A percentile compares a stretch with the other conserved stretches of the same genome.
These are phyloP conservation scores for Apis laboriosa DNA, from an alignment of 1,140 invertebrate species.

Conservation along the genomic window DNA sequence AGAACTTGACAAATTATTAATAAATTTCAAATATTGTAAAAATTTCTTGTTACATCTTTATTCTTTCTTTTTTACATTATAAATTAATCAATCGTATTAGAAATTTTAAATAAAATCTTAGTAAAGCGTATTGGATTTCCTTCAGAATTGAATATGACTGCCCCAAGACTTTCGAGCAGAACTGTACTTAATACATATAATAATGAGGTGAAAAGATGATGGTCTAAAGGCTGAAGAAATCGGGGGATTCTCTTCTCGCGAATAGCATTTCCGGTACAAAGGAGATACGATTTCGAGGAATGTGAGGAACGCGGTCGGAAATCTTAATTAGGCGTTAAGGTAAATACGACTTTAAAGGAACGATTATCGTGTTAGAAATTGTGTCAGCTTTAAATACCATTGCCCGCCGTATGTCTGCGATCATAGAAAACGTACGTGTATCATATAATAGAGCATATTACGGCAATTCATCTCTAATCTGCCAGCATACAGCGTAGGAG, in stretches of 20 bases:
- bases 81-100: too few relatives aligned
- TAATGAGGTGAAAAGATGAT: not conserved
- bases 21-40: too few relatives aligned
- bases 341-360: conserved; percentile 21
- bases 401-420: not conserved
- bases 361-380: conserved; percentile 46
- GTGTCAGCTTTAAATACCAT: conserved; percentile 24
- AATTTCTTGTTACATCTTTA: too few relatives aligned
- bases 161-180: too few relatives aligned
- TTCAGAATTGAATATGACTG: too few relatives aligned
- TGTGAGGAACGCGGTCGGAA: not conserved
- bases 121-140: too few relatives aligned
- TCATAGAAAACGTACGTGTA: conserved; percentile 37
- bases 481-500: conserved; percentile 63
- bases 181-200: too few relatives aligned
- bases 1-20: not conserved
- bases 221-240: not conserved
- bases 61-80: too few relatives aligned
- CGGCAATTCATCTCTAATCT: conserved; percentile 57
- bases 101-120: too few relatives aligned
- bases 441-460: conserved; percentile 58
- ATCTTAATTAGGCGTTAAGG: not conserved
- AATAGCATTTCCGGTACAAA: not conserved
- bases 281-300: not conserved
- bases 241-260: not conserved